Base-by-base conservation (phyloP, 2,888 invertebrate genomes). In the Noctua janthe region DNA sequence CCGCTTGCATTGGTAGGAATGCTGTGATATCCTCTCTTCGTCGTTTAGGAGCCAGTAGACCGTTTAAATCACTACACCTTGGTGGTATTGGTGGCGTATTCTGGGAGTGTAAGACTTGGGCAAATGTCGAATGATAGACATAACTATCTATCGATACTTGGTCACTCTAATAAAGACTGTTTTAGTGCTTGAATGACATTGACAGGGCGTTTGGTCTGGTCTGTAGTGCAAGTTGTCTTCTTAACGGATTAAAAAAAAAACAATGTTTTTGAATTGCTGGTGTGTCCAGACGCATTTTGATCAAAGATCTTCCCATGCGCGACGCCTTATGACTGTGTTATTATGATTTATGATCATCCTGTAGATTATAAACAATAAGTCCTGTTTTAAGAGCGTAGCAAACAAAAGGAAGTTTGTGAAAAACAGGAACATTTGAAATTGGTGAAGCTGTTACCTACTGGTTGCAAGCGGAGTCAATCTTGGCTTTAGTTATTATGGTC, bases 11-110 rank as follows among this genome's bases (percentile, higher is more conserved):
- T 94, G 93, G 91, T 92, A 85, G 92, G 90, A 92, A 94, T 92
- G 91, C 91, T 88, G 91, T 91, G 91, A 92, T 93, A 92, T 93
- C 94, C 94, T 94, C 93, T 93, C 87, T 84, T 59, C 85, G 86
- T 87, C 87, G 91, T 93, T 92, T 92, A 84, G 83, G 86, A 91
- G 80, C 90, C 94, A 94, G 93, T 93, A 91, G 94, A 91, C 92
- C 95, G 94, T 91, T 92, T 88, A 91, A 93, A 93, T 94, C 93
- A 92, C 92, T 90, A 94, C 95, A 95, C 95, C 94, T 95, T 92
- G 85, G 87, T 91, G 81, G 83, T 82, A 85, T 81, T 82, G 78
- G 81, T n/a, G 54, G 43, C 11, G 15, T 85, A 88, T 85, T 90
- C 69, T 71, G 51, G 70, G 1, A 6, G n/a, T 5, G 13, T 4